Base-by-base conservation (phyloP, 2,888 invertebrate species). In the Spilosoma lubricipeda region DNA sequence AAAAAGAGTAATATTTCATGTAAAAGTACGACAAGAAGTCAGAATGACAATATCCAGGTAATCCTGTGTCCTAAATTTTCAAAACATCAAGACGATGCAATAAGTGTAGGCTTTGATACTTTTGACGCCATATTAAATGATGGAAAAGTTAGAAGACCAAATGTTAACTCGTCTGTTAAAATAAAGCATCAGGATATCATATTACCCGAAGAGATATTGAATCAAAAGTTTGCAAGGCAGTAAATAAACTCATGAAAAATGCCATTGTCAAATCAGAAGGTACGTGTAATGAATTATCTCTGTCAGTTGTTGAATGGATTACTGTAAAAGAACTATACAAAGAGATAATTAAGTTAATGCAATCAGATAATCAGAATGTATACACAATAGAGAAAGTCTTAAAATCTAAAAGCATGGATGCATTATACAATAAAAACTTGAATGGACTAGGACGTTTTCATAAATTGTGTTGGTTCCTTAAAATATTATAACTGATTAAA, bases 181-280 rank as follows among this genome's bases (percentile, higher is more conserved):
- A 69, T 52, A 69, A 69, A 13, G 9, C 15, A 69, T 69, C n/a
- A n/a, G 56, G 56, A 69, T n/a, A 56, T 69, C 36, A 36, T 7
- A 69, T 39, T 36, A 39, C 56, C 8, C n/a, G 23, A 67, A 69
- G 48, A 7, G 15, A 36, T 15, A 27, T 36, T 56, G 48, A n/a
- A 56, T n/a, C 8, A 36, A 56, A n/a, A 36, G 68, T 56, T 56
- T 69, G 56, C 56, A 39, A 69, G 23, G 36, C 27, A 9, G 36
- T 69, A 39, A 52, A 56, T 20, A 36, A 39, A 69, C 56, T 56
- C 23, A 69, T 56, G 56, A 33, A 69, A 39, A 15, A 56, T 20
- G 30, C 27, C 3, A 52, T 45, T 52, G 56, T 39, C 7, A 39
- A 27, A 18, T 56, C 56, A 33, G 33, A 69, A 56, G 36, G n/a